phyloP scores from a whole-genome alignment of 2,113 vertebrate species.

The Chunga burmeisteri region DNA sequence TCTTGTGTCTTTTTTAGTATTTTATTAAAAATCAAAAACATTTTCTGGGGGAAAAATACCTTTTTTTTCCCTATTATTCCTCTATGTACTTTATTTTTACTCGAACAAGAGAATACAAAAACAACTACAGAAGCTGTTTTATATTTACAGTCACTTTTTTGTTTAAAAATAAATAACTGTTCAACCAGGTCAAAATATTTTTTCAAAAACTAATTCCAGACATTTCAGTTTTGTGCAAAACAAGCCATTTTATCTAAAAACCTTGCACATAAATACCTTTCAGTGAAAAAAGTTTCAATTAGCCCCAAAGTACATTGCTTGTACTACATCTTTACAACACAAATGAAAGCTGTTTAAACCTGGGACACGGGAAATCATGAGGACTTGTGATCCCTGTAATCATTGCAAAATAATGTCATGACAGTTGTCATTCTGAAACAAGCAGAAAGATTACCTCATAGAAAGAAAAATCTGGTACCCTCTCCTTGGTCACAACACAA shows the following conservation, averaged over 20 bases:
- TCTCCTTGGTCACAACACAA: background rate
- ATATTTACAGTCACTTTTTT: background rate
- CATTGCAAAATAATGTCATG: background rate
- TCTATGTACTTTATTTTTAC: background rate
- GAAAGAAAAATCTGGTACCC: background rate
- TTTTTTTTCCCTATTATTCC: background rate
- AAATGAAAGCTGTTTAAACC: background rate
- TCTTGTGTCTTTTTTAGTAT: background rate
- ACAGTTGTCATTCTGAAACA: background rate
- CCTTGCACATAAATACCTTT: background rate
- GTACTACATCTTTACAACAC: background rate
- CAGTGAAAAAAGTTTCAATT: background rate
- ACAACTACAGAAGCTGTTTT: background rate
- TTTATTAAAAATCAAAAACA: background rate
- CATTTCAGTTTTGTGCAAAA: background rate
- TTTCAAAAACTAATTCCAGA: background rate
- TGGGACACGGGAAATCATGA: background rate
- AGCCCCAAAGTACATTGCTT: background rate
- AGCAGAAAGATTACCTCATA: background rate
- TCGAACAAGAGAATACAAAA: background rate
- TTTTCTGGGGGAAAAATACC: rapidly evolving
- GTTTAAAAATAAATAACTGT: background rate
- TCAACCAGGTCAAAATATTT: background rate
- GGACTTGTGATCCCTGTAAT: background rate
- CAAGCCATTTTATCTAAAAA: background rate